A percentile compares a stretch with the other conserved stretches of the same genome.
phyloP scores from a whole-genome alignment of 2,888 invertebrate genomes.

The Cerastis rubricosa region DNA sequence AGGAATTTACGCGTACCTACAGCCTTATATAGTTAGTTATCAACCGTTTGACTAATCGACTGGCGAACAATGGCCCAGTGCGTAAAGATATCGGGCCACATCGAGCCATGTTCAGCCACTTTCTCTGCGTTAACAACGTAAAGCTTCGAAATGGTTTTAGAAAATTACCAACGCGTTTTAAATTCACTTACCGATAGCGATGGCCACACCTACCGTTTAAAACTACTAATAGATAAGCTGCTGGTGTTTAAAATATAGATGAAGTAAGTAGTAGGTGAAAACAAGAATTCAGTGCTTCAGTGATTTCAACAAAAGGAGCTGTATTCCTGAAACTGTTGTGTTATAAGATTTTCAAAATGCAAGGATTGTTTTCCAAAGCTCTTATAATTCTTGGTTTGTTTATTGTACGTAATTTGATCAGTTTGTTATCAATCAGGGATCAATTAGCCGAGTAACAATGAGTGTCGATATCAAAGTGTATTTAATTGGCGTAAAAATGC shows the following conservation, averaged over 20 bases:
- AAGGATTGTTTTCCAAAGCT: constrained; percentile 16
- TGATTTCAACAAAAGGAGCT: neutral
- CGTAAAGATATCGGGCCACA: constrained; percentile 54
- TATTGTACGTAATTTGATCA: constrained; percentile 51
- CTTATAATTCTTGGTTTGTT: constrained; percentile 6
- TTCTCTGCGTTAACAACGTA: constrained; percentile 55
- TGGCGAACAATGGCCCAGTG: constrained; percentile 63
- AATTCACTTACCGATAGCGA: constrained; percentile 32
- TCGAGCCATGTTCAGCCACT: constrained; percentile 52
- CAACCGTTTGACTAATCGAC: constrained; percentile 69
- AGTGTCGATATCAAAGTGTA: constrained; percentile 56
- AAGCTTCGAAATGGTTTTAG: constrained; percentile 48
- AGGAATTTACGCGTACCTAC: constrained; percentile 72
- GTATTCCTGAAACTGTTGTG: neutral
- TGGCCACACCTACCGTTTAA: constrained; percentile 19
- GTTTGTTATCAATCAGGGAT: constrained; percentile 61
- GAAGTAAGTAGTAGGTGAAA: constrained; percentile 2
- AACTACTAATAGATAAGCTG: constrained; percentile 29
- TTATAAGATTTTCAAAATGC: neutral
- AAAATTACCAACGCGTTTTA: constrained; percentile 50
- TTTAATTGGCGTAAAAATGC: constrained; percentile 35
- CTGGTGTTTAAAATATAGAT: constrained; percentile 11
- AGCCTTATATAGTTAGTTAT: constrained; percentile 64
- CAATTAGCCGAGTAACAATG: constrained; percentile 55
- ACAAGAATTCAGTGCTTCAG: neutral